phyloP scores from a whole-genome alignment of 2,888 invertebrate species.

The Sepioteuthis lessoniana region DNA sequence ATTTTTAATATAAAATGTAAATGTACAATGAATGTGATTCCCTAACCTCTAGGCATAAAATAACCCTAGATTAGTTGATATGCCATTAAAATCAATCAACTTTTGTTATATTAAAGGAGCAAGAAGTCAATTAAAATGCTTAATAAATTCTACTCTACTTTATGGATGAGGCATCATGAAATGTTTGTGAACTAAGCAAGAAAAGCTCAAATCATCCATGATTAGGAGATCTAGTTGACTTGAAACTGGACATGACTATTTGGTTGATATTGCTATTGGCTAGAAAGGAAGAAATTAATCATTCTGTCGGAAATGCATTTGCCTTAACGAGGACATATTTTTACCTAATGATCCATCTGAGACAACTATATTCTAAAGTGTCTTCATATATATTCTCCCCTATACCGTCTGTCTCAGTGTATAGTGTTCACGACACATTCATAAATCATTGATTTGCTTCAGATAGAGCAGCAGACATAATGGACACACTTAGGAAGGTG shows the following conservation, averaged over 20 bases:
- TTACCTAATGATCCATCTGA: conserved; percentile 33
- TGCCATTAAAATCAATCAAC: no score
- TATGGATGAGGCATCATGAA: neutral
- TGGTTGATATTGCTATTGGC: neutral
- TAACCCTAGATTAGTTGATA: no score
- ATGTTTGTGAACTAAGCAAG: neutral
- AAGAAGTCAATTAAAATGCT: no score
- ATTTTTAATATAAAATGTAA: no score
- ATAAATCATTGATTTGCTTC: neutral
- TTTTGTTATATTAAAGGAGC: no score
- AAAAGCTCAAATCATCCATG: neutral
- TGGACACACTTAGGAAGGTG: neutral
- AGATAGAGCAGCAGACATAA: neutral
- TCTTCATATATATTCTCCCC: neutral
- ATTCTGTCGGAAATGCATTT: neutral
- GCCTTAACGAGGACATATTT: conserved; percentile 6
- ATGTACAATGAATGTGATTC: no score
- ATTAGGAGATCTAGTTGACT: neutral
- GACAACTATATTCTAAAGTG: neutral
- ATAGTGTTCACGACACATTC: neutral
- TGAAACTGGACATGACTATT: neutral
- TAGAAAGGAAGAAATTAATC: neutral
- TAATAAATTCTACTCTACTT: no score
- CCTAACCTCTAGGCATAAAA: no score
- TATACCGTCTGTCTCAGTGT: neutral